A percentile compares a stretch with the other conserved stretches of the same genome.
These are phyloP conservation scores for Aphidius ervi DNA, from an alignment of 1,140 invertebrate genomes.

Conservation along the genomic window DNA sequence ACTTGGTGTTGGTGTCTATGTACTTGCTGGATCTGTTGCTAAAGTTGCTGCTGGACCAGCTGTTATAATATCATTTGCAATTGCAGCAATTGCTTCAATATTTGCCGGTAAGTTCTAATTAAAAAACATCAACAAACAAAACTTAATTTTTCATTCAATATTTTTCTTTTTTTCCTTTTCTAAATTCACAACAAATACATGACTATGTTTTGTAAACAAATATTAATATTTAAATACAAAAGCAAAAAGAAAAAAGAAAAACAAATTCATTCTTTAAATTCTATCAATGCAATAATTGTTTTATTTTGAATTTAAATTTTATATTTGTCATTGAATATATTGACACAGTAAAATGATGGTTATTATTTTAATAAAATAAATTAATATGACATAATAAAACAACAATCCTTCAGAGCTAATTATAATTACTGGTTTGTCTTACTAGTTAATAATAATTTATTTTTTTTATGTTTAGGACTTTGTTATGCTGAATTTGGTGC, in stretches of 20 bases:
- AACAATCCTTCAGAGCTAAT: not conserved
- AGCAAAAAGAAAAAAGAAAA: not conserved
- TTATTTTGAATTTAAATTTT: too few species aligned
- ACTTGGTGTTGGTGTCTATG: slow-evolving; percentile 84
- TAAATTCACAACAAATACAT: not conserved
- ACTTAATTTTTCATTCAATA: too few species aligned
- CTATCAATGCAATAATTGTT: not conserved
- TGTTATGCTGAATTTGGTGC: slow-evolving; percentile 89
- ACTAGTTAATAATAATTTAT: not conserved
- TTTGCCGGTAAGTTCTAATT: slow-evolving; percentile 64
- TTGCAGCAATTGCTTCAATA: slow-evolving; percentile 80
- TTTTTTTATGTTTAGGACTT: slow-evolving; percentile 54
- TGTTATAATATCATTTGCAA: slow-evolving; percentile 76
- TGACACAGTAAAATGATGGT: too few species aligned
- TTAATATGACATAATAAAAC: too few species aligned
- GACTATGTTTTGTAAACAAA: too few species aligned
- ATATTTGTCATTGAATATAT: not conserved
- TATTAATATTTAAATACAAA: too few species aligned
- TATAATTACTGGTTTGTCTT: not conserved
- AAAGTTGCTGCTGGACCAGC: slow-evolving; percentile 75
- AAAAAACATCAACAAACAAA: not conserved
- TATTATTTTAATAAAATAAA: too few species aligned
- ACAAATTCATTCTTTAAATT: not conserved
- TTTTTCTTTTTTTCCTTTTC: too few species aligned
- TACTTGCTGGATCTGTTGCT: slow-evolving; percentile 81